Evolutionary conservation across 2,113 vertebrate species (phyloP), one percentile per base, ranked within the genome.

Genomic region (Meles meles): DNA sequence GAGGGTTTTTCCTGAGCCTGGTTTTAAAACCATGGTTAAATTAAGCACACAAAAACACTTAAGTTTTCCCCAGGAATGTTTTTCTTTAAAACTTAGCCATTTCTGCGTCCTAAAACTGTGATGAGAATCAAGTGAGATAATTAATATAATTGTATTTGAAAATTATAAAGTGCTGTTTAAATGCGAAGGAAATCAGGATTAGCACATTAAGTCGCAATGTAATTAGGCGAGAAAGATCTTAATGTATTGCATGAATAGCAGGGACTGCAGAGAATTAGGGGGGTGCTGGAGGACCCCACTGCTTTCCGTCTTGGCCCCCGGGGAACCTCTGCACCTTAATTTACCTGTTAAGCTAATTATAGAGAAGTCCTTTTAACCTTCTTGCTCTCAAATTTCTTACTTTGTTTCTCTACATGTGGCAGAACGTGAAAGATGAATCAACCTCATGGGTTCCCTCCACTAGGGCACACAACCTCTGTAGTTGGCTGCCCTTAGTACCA

Each of bases 81-180:
- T 18, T 39, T 23, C 90, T 90, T 96, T 84, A 71, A 85, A 91
- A 85, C 2, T 3, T 49, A 61, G 71, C 72, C 34, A 44, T 93
- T 92, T 34, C 21, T 84, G 37, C n/a, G 81, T 93, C 84, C 63
- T 80, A 76, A 98, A 93, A 44, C 84, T 94, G 42, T 93, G 87
- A 59, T 57, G 74, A 97, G 90, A 84, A 39, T 92, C 34, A 63
- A 95, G 83, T 63, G 63, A 85, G 84, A 84, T 59, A 74, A 93
- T 97, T 69, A 97, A 83, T 79, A 93, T 59, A 93, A 91, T 85
- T 86, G 59, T 93, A 87, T 97, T 87, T 94, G 89, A 87, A 92
- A 92, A 96, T 55, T 61, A 90, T 76, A 89, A 97, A 84, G 80
- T 65, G 59, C 29, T 81, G 67, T 91, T 96, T 90, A 82, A 89